phyloP scores from a whole-genome alignment of 1,140 invertebrate genomes.

The Procambarus clarkii region DNA sequence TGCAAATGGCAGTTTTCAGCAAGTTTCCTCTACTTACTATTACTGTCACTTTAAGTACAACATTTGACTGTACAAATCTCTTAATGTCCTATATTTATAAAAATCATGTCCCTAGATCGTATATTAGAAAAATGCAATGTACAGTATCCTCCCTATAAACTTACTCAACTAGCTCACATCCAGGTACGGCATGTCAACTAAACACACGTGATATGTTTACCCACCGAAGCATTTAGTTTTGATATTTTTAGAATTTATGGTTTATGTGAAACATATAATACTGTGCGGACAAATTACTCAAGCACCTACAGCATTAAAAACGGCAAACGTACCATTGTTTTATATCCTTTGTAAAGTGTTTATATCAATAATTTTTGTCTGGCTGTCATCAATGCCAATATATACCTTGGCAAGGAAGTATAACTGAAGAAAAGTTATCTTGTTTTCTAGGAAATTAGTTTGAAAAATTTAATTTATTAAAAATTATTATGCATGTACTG shows the following conservation, averaged over 20 bases:
- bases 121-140: conserved; percentile 11
- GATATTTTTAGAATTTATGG: background rate
- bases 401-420: too few species aligned
- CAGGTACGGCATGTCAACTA: background rate
- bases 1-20: background rate
- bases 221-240: background rate
- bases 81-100: background rate
- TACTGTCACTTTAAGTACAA: conserved; percentile 1
- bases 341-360: background rate
- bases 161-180: background rate
- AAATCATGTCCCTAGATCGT: background rate
- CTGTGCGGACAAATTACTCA: background rate
- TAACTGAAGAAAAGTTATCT: too few species aligned
- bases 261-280: background rate
- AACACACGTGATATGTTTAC: background rate
- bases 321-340: background rate
- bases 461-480: too few species aligned
- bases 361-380: background rate
- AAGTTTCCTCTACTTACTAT: background rate
- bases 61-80: background rate
- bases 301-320: background rate
- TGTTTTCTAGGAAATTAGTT: too few species aligned
- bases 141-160: background rate
- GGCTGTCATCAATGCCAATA: background rate
- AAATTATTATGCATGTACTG: too few species aligned